phyloP scores from a whole-genome alignment of 64 coral and sea anemone genomes.

The Montipora cactus region DNA sequence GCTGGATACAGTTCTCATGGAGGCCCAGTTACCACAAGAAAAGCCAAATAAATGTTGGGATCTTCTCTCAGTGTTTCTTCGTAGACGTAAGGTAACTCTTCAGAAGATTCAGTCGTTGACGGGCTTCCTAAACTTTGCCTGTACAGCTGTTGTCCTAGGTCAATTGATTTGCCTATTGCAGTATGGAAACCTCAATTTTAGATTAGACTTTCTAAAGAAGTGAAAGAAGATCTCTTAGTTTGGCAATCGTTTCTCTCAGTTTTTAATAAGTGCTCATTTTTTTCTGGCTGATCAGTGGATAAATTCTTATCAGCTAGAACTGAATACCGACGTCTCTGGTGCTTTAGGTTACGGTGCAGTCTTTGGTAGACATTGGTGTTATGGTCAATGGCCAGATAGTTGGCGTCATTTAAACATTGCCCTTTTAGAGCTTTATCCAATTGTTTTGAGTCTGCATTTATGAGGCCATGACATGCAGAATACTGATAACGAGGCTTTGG shows the following conservation, averaged over 20 bases:
- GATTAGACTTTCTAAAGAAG: too few species aligned
- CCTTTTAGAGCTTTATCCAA: too few species aligned
- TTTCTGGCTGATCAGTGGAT: conserved; percentile 8
- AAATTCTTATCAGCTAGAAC: not conserved
- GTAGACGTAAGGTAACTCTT: not conserved
- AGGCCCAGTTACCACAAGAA: not conserved
- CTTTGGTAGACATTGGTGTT: conserved; percentile 44
- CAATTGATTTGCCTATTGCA: not conserved
- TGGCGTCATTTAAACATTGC: too few species aligned
- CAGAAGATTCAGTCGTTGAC: not conserved
- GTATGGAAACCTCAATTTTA: not conserved
- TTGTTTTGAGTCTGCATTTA: too few species aligned
- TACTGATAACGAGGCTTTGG: not conserved
- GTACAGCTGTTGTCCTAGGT: not conserved
- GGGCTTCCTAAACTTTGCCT: not conserved
- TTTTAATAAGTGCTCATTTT: not conserved
- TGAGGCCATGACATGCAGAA: too few species aligned
- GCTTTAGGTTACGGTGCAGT: conserved; percentile 43
- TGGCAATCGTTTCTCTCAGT: not conserved
- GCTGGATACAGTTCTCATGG: not conserved
- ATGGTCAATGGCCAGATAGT: conserved; percentile 8
- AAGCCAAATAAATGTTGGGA: not conserved
- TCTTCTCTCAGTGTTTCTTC: not conserved
- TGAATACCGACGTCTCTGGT: conserved; percentile 28
- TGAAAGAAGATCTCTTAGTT: too few species aligned